Base-by-base conservation (phyloP, 2,113 vertebrate species). In the Coptodon rendalli region DNA sequence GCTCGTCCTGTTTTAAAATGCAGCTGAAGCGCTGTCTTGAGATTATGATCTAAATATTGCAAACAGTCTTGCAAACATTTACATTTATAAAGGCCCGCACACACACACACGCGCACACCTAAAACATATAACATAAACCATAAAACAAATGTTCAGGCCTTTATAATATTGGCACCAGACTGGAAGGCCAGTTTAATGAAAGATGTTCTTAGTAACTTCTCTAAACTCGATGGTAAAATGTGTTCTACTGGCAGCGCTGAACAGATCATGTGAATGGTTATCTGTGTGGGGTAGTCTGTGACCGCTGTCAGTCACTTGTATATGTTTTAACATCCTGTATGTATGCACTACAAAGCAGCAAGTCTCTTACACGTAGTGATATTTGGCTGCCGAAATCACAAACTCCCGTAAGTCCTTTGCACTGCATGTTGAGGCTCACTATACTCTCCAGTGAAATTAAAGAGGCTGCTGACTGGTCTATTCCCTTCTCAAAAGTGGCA, bases 381-480 rank as follows among this genome's bases (percentile, higher is more conserved):
- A 3, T n/a, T 45, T 6, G 3, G 36, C 36, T 68, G 31, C 88
- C 5, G 59, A 36, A 11, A 85, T 59, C 45, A 50, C 14, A 59
- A 84, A 82, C 38, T 66, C 81, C 81, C 79, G 76, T 27, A 89
- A 80, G 54, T 83, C 6, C 76, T 89, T 89, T 84, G 52, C 73
- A 79, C 63, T 68, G 54, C 63, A 68, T 80, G 56, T 48, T 89
- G 85, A 52, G 78, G 63, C 56, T 90, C 61, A 68, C 59, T 36
- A 63, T 81, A 81, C 83, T 81, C 84, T 80, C 38, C 56, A 82
- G 40, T 82, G 84, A 78, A 9, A 81, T n/a, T 52, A 78, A 82
- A 63, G 22, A 86, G 63, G 53, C 43, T 13, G 22, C 82, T 57
- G 16, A 24, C 57, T 84, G 80, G 4, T 82, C 24, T 29, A 7